A percentile compares a stretch with the other conserved stretches of the same genome.
Conservation (phyloP, 1,140 invertebrate genomes). For the Steinernema feltiae region DNA sequence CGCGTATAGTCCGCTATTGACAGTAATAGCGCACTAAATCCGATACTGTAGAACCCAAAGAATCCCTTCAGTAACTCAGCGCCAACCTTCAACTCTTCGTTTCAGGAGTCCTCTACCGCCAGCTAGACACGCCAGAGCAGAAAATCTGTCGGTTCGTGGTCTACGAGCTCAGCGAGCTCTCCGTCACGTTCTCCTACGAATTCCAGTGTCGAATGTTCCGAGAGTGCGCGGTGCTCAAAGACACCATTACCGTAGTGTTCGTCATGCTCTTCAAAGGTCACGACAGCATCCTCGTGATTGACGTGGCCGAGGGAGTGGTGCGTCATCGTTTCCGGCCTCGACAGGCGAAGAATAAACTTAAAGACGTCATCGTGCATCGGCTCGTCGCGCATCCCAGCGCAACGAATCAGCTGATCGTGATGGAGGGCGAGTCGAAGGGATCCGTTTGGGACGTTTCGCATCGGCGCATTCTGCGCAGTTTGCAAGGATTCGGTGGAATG, state of each 20-base stretch:
- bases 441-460: slow-evolving; percentile 70
- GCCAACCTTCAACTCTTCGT: no score
- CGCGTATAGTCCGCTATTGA: no score
- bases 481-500: slow-evolving; percentile 63
- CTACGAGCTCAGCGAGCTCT: slow-evolving; percentile 38
- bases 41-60: no score
- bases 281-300: slow-evolving; percentile 39
- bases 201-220: slow-evolving; percentile 43
- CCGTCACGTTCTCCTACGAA: slow-evolving; percentile 42
- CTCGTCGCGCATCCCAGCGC: slow-evolving; percentile 75
- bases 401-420: slow-evolving; percentile 59
- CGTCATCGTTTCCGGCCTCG: slow-evolving; percentile 78
- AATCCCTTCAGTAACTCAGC: no score
- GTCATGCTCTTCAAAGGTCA: slow-evolving; percentile 41
- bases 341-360: slow-evolving; percentile 67
- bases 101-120: slow-evolving; percentile 36
- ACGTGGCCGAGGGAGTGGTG: slow-evolving; percentile 68
- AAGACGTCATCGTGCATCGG: slow-evolving; percentile 66
- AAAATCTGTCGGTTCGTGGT: slow-evolving; percentile 42
- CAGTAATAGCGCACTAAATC: no score
- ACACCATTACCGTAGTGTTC: slow-evolving; percentile 38
- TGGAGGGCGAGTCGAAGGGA: slow-evolving; percentile 70
- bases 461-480: slow-evolving; percentile 61
- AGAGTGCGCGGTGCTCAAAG: slow-evolving; percentile 38
- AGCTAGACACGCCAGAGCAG: slow-evolving; percentile 47